Percentiles rank a stretch among this genome's conserved stretches.
These are phyloP conservation scores for Lepidochitona cinerea DNA, from an alignment of 2,888 invertebrate species.

Conservation along the genomic window DNA sequence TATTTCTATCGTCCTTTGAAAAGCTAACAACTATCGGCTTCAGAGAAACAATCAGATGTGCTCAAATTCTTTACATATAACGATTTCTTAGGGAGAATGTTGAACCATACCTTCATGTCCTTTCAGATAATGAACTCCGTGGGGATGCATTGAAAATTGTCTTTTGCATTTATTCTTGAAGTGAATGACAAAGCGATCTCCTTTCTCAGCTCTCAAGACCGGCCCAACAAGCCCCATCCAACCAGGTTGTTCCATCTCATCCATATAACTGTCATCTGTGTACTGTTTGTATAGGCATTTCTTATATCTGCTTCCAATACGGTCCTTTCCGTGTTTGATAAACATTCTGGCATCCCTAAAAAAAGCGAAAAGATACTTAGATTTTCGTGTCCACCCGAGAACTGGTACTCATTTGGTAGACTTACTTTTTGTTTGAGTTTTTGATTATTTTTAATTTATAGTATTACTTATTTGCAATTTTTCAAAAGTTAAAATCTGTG, in stretches of 20 bases:
- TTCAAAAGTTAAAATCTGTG: no score
- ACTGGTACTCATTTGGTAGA: no score
- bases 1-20: no score
- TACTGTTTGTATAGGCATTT: conserved; percentile 35
- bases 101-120: conserved; percentile 41
- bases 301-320: conserved; percentile 35
- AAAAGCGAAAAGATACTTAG: conserved; percentile 7
- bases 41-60: no score
- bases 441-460: no score
- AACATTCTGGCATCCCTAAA: conserved; percentile 24
- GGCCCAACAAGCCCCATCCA: conserved; percentile 41
- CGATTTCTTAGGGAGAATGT: no score
- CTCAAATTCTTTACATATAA: no score
- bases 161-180: conserved; percentile 35
- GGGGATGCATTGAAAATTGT: conserved; percentile 38
- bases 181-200: conserved; percentile 34
- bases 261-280: conserved; percentile 28
- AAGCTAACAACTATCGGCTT: no score
- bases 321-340: conserved; percentile 24
- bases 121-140: conserved; percentile 40
- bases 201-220: conserved; percentile 31
- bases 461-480: no score
- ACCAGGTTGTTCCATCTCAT: conserved; percentile 19
- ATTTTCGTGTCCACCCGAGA: no score
- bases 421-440: no score